Evolutionary conservation across 1,140 invertebrate genomes (phyloP).

Genomic region (Sogatella furcifera): DNA sequence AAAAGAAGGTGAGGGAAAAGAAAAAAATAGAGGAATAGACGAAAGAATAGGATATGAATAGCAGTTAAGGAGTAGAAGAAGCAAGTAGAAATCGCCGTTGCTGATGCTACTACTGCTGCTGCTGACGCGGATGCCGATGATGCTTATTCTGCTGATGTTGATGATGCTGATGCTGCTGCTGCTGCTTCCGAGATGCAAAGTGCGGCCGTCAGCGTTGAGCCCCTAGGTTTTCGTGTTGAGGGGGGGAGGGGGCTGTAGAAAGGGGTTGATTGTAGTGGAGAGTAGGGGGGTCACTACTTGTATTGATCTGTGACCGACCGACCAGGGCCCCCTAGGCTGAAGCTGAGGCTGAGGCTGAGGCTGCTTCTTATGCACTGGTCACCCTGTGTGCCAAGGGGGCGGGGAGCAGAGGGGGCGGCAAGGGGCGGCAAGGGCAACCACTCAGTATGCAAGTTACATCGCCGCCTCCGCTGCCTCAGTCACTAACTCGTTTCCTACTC

Average conservation of each 20-base stretch:
- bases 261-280: neutral
- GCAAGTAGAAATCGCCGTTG: too few species aligned
- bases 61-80: too few species aligned
- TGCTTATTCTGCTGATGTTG: too few species aligned
- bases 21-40: too few species aligned
- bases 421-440: neutral
- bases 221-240: neutral
- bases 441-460: conserved; percentile 6
- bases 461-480: neutral
- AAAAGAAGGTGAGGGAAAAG: too few species aligned
- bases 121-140: neutral
- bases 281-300: too few species aligned
- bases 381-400: neutral
- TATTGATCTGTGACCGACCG: too few species aligned
- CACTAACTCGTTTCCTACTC: too few species aligned
- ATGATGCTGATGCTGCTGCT: neutral
- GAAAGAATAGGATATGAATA: too few species aligned
- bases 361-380: conserved; percentile 14
- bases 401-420: too few species aligned
- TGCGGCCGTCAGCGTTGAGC: neutral
- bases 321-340: too few species aligned
- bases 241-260: neutral
- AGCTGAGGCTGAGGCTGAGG: neutral
- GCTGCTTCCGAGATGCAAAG: conserved; percentile 12
- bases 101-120: too few species aligned